Evolutionary conservation across 2,888 invertebrate species (phyloP).

Genomic region (Meteorus cinctellus): DNA sequence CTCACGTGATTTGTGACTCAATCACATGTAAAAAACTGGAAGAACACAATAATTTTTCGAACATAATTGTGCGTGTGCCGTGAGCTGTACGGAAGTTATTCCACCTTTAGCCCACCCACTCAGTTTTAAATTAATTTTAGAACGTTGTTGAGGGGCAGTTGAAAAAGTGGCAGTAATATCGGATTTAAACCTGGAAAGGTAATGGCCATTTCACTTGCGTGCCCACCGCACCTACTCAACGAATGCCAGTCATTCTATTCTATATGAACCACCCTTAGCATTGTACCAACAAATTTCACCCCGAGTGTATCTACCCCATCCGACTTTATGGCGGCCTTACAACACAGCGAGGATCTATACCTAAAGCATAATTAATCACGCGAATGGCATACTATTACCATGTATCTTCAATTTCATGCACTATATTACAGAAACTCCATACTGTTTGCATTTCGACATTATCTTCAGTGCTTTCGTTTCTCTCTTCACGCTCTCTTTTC

Average conservation of each 20-base stretch:
- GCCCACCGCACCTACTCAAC: slow-evolving; percentile 37
- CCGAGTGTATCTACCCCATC: slow-evolving; percentile 26
- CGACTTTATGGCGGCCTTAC: slow-evolving; percentile 32
- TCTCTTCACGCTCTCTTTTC: no score
- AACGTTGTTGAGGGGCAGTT: neutral
- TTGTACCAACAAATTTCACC: slow-evolving; percentile 27
- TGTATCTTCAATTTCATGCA: neutral
- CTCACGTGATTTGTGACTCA: no score
- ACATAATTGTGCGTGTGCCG: slow-evolving; percentile 14
- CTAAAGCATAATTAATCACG: slow-evolving; percentile 50
- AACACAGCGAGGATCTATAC: neutral
- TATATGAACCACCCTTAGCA: slow-evolving; percentile 34
- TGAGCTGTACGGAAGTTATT: slow-evolving; percentile 8
- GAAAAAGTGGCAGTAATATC: neutral
- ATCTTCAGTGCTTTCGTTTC: neutral
- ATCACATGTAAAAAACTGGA: no score
- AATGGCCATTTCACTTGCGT: slow-evolving; percentile 53
- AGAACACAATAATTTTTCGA: neutral
- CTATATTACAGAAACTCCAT: neutral
- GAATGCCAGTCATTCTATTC: slow-evolving; percentile 43
- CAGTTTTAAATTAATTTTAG: neutral
- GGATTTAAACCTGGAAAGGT: neutral
- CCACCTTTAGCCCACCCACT: neutral
- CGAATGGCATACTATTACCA: slow-evolving; percentile 29
- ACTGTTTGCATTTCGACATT: neutral